Evolutionary conservation across 1,140 invertebrate species (phyloP).

Genomic region (Drosophila orosa): DNA sequence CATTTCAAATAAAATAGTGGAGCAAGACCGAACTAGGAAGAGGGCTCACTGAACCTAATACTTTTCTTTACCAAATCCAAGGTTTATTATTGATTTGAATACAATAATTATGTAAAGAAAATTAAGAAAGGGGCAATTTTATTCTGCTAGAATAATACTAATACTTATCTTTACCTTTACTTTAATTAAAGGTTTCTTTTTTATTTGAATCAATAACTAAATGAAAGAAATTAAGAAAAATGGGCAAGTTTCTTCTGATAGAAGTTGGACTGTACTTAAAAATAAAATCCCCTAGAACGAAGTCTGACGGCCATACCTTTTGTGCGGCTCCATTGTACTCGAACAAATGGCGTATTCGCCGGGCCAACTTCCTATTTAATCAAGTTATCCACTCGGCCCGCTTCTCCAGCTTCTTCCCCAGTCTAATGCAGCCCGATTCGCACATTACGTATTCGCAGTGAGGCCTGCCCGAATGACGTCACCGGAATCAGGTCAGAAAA

Average conservation of each 20-base stretch:
- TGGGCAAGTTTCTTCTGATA: neutral
- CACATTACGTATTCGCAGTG: conserved; percentile 54
- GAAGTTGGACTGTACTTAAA: neutral
- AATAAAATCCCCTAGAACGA: neutral
- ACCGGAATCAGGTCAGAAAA: conserved; percentile 73
- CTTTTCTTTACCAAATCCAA: too few species aligned
- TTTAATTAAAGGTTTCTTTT: too few species aligned
- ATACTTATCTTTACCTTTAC: too few species aligned
- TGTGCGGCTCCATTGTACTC: conserved; percentile 12
- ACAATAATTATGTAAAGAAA: too few species aligned
- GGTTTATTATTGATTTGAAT: too few species aligned
- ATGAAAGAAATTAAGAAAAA: too few species aligned
- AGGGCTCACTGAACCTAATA: too few species aligned
- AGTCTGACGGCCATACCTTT: conserved; percentile 8
- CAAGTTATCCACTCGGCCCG: conserved; percentile 32
- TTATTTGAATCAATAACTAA: too few species aligned
- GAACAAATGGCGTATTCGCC: conserved; percentile 24
- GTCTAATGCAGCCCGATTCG: conserved; percentile 46
- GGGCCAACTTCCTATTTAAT: conserved; percentile 33
- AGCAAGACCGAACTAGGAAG: neutral
- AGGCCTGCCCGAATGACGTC: conserved; percentile 66
- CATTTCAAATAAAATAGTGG: conserved; percentile 15
- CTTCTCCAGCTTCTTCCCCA: conserved; percentile 3
- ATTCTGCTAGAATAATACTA: neutral
- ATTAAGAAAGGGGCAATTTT: neutral